These are phyloP conservation scores for Scelioninae gen. 1 DNA, from an alignment of 2,888 invertebrate genomes.

Conservation along the genomic window DNA sequence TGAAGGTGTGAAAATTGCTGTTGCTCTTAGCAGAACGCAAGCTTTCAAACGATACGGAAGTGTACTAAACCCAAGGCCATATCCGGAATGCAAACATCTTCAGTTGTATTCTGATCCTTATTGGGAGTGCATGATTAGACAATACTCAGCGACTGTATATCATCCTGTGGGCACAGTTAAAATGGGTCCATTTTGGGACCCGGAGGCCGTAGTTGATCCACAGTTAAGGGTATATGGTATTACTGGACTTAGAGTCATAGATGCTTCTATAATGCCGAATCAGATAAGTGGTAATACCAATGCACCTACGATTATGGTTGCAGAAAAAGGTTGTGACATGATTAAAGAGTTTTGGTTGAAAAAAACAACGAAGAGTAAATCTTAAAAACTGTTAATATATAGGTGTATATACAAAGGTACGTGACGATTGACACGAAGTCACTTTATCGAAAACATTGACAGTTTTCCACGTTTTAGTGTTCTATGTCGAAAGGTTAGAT, in stretches of 20 bases:
- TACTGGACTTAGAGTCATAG: conserved; percentile 92
- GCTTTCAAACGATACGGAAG: conserved; percentile 91
- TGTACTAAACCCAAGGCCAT: conserved; percentile 88
- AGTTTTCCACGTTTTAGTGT: conserved; percentile 20
- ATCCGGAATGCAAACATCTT: conserved; percentile 91
- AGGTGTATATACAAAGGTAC: conserved; percentile 5
- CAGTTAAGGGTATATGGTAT: too few species aligned
- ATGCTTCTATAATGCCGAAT: conserved; percentile 94
- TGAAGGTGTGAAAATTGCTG: conserved; percentile 93
- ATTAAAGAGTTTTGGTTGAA: conserved; percentile 92
- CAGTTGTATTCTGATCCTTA: conserved; percentile 90
- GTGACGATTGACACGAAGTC: neutral
- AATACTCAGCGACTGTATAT: conserved; percentile 91
- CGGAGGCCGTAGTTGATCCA: too few species aligned
- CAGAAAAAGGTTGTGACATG: conserved; percentile 94
- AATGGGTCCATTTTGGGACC: too few species aligned
- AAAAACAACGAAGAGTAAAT: conserved; percentile 78
- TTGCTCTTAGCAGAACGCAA: conserved; percentile 91
- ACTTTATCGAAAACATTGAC: conserved; percentile 32
- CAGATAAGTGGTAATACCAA: conserved; percentile 94
- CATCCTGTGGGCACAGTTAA: too few species aligned
- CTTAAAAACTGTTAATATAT: neutral
- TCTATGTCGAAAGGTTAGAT: conserved; percentile 38
- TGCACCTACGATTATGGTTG: conserved; percentile 95
- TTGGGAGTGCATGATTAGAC: conserved; percentile 94